Percentiles rank a stretch among this genome's conserved stretches.
These are phyloP conservation scores for Typhlomys cinereus DNA, from an alignment of 2,113 vertebrate genomes.

Conservation along the genomic window DNA sequence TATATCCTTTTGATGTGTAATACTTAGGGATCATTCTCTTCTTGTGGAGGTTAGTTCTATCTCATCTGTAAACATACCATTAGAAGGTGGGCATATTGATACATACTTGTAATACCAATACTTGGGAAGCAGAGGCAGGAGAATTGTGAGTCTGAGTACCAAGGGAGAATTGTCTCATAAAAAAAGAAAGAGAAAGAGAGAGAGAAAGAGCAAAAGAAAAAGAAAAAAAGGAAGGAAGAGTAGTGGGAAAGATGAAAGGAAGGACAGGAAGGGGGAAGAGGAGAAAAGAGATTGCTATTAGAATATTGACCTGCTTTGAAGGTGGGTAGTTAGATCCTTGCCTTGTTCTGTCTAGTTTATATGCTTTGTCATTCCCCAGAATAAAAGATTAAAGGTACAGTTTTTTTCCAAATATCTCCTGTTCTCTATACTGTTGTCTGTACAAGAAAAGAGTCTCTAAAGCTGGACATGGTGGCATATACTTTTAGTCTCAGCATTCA, in stretches of 20 bases:
- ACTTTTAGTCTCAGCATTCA: neutral
- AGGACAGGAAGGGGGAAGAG: too few species aligned
- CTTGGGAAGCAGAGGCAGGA: neutral
- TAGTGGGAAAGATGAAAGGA: too few species aligned
- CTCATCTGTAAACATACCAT: neutral
- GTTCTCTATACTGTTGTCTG: neutral
- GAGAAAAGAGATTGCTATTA: neutral
- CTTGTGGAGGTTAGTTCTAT: neutral
- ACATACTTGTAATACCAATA: neutral
- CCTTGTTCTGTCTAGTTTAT: neutral
- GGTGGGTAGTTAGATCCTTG: neutral
- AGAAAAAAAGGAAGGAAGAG: too few species aligned
- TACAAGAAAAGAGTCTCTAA: neutral
- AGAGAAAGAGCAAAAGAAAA: too few species aligned
- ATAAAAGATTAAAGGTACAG: neutral
- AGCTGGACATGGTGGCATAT: neutral
- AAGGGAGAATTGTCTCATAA: neutral
- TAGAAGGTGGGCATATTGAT: neutral
- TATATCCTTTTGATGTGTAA: neutral
- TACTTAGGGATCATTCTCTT: neutral
- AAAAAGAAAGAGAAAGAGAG: neutral
- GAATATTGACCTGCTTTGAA: slow-evolving; percentile 21
- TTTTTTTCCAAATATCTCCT: slow-evolving; percentile 21
- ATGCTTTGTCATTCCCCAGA: slow-evolving; percentile 12
- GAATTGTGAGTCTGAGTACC: neutral